Base-by-base conservation (phyloP, 2,888 invertebrate species). In the Tinea semifulvella region DNA sequence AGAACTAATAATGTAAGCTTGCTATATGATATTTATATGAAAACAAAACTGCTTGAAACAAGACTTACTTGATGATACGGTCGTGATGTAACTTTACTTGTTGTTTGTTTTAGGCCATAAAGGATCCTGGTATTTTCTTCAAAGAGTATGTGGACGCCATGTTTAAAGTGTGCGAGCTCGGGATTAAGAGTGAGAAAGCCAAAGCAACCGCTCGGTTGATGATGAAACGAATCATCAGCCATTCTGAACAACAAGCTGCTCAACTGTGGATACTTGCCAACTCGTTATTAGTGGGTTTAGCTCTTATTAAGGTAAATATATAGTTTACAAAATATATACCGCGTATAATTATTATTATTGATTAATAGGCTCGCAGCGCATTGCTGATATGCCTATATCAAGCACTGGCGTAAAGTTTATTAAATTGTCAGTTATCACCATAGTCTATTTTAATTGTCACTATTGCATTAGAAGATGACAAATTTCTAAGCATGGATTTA, bases 241-340 rank as follows among this genome's bases (percentile, higher is more conserved):
- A 77, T 28, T 68, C 70, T 11, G 68, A 83, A 17, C 66, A 80
- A 48, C 58, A 60, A 1, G 60, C 57, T 46, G 65, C 65, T 0
- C 51, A 57, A 16, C 45, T 77, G 4, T 82, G 88, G 52, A 53
- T 77, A 13, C 68, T 89, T 3, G 86, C 88, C 22, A 90, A 92
- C 60, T 65, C 79, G 3, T 61, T 91, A 53, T 70, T 92, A 14
- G 79, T 87, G 0, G 84, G 86, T 42, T 65, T 91, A 10, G 88
- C 87, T 1, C 71, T 92, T 2, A 84, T 92, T 28, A 92, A 92
- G 84, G 91, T 91, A 65, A 57, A 56, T 52, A 6, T 39, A 25
- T 22, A 22, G 8, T 8, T 22, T 22, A 5, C 25, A 7, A 22
- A 22, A 8, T 8, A 7, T 22, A n/a, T n/a, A n/a, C n/a, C n/a